Base-by-base conservation (phyloP, 2,113 vertebrate genomes). In the Poeciliopsis turrubarensis region DNA sequence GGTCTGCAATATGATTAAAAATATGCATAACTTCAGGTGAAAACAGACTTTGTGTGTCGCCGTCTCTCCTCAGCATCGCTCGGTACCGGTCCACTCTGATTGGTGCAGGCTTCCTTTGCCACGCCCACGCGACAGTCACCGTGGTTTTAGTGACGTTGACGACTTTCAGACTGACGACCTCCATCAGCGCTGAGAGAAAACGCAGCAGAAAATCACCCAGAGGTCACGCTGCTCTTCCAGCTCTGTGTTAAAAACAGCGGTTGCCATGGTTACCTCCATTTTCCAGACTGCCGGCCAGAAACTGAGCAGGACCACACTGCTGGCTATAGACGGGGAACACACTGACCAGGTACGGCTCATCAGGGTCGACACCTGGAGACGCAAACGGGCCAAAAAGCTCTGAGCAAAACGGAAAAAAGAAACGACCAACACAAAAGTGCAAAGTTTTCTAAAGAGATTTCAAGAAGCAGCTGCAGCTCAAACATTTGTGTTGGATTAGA, bases 271-370 rank as follows among this genome's bases (percentile, higher is more conserved):
- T 74, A 94, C 93, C 90, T 81, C 91, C 92, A 2, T 71, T 65
- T 70, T 88, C 70, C 74, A 93, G 82, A 61, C 68, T 84, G 63
- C 88, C 93, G 3, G 39, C 13, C 66, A 93, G 79, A 1, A 84
- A 87, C 68, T 31, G 80, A 34, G 81, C 22, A 19, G 68, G 10
- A 15, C 88, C 91, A 70, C 84, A 92, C 34, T 84, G 72, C 37
- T 66, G 75, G 0, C 61, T 19, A 65, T 72, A 79, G 60, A 92
- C 64, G 3, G 91, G 77, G 41, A 86, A 79, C 47, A 94, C 87
- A 0, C 30, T 87, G 82, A 94, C 81, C 80, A 14, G 70, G 86
- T 93, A 92, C 2, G 15, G 71, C 12, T 77, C 41, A 6, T 51
- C 65, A 3, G 63, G 70, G 22, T 75, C 57, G 3, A 90, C 29